Conservation (phyloP, 2,888 invertebrate species). For the Andrena flavipes region DNA sequence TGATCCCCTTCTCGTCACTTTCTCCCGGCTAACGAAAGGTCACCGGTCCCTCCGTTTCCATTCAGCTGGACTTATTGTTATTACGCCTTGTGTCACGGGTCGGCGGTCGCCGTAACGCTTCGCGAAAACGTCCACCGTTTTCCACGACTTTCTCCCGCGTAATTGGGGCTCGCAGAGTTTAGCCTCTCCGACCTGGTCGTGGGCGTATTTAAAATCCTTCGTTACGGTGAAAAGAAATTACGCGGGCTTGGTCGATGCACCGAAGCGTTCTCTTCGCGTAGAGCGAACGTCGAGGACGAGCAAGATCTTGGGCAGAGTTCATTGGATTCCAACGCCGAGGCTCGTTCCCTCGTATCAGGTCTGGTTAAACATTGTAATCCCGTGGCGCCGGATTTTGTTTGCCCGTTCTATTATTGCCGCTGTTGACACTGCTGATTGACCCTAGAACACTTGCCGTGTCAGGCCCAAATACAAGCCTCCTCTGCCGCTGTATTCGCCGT, state of each 20-base stretch:
- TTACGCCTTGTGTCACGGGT: constrained; percentile 44
- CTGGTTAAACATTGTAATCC: constrained; percentile 53
- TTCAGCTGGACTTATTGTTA: constrained; percentile 19
- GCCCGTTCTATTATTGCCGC: constrained; percentile 58
- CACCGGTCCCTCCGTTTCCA: constrained; percentile 50
- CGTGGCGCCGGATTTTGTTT: constrained; percentile 52
- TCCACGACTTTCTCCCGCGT: constrained; percentile 34
- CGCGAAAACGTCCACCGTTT: constrained; percentile 19
- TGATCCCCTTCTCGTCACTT: constrained; percentile 52
- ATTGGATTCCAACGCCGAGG: background rate
- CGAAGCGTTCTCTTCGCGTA: background rate
- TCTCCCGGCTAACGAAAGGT: constrained; percentile 56
- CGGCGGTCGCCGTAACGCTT: constrained; percentile 37
- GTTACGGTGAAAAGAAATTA: background rate
- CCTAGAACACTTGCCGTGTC: constrained; percentile 54
- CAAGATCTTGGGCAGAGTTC: background rate
- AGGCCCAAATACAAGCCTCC: constrained; percentile 14
- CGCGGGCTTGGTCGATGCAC: too few relatives aligned
- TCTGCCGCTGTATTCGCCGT: constrained; percentile 14
- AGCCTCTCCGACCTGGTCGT: background rate
- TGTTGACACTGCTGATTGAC: constrained; percentile 71
- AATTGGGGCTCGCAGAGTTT: background rate
- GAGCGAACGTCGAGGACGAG: background rate
- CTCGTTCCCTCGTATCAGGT: constrained; percentile 22
- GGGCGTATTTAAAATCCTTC: background rate